A percentile compares a stretch with the other conserved stretches of the same genome.
Conservation (phyloP, 2,113 vertebrate species). For the Rhynchopsitta pachyrhyncha region DNA sequence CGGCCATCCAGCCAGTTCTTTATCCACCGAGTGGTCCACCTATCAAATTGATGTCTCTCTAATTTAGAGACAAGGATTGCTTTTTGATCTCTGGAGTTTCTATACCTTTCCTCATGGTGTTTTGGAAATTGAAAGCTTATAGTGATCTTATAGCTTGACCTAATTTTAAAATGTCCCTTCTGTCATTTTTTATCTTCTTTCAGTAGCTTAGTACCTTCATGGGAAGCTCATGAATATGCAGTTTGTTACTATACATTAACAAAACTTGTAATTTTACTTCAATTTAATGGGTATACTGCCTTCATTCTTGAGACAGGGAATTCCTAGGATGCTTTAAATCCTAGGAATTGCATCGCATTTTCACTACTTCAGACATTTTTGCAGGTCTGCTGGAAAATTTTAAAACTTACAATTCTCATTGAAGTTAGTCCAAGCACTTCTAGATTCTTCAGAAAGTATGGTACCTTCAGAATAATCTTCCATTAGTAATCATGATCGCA, state of each 20-base stretch:
- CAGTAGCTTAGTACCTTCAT: not conserved
- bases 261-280: not conserved
- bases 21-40: too few relatives aligned
- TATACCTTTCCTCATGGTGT: not conserved
- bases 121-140: not conserved
- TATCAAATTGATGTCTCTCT: too few relatives aligned
- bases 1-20: too few relatives aligned
- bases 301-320: not conserved
- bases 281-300: not conserved
- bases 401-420: not conserved
- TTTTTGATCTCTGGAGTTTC: not conserved
- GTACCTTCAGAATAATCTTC: not conserved
- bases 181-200: not conserved
- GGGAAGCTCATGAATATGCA: not conserved
- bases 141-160: not conserved
- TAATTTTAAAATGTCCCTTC: not conserved
- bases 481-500: not conserved
- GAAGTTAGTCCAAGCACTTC: not conserved
- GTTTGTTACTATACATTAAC: not conserved
- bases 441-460: not conserved
- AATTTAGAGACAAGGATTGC: too few relatives aligned
- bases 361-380: not conserved
- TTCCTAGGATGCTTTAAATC: not conserved
- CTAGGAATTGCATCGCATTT: not conserved
- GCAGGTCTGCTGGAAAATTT: not conserved